Evolutionary conservation across 64 coral and sea anemone genomes (phyloP), one percentile per base, ranked within the genome.

Genomic region (Porites lutea): DNA sequence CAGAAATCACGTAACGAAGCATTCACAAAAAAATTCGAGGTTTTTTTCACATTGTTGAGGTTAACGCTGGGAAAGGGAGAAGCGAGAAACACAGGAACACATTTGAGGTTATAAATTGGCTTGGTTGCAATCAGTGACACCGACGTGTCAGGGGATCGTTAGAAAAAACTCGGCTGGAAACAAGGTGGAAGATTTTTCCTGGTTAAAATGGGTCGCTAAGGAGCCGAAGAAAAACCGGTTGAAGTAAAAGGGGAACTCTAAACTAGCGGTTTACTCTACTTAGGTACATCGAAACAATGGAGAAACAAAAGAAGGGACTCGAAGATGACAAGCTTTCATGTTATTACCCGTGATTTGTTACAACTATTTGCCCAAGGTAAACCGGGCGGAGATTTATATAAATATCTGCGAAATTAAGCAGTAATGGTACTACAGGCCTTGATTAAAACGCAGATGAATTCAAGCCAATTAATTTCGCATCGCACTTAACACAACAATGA

Each of bases 281-380:
- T 51, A 76, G 73, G 73, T 16, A 76, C 12, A 76, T 57, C 15
- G 51, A 76, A 6, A 52, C 16, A 76, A 7, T 51, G 19, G 19
- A 15, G 51, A 45, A 49, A 76, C 49, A 19, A 13, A 76, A 76
- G 12, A 57, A 57, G 54, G 73, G 18, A 76, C 73, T 76, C 73
- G 15, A 18, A 76, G 16, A 76, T 76, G 73, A 52, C 73, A 76
- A 2, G 14, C 73, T 76, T 52, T 76, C 46, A 76, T 16, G 5
- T 76, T 6, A 45, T 48, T 51, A 51, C 13, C 48, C 0, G 48
- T 76, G 73, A 53, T 51, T 51, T 18, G 14, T 16, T 13, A 7
- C 13, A 48, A 51, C 8, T 76, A 76, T 76, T 76, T 76, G 73
- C 19, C 73, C 46, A 14, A 19, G 73, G 73, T 18, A 76, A 76